A percentile compares a stretch with the other conserved stretches of the same genome.
Evolutionary conservation across 1,140 invertebrate genomes (phyloP).

Genomic region (Tetraneura akinire): DNA sequence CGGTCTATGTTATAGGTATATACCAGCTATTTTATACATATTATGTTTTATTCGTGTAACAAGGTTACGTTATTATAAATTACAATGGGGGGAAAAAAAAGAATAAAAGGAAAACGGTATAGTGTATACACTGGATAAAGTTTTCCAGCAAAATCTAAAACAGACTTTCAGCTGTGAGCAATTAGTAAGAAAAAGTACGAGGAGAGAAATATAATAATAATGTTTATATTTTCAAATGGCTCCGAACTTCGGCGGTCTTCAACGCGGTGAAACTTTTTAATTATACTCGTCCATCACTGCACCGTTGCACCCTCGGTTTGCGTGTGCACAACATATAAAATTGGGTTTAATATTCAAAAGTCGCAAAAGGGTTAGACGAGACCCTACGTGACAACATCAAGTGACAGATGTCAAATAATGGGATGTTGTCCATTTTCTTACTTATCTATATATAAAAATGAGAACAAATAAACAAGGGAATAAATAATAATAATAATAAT

Average conservation of each 20-base stretch:
- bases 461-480: too few species aligned
- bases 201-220: constrained; percentile 5
- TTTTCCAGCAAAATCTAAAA: constrained; percentile 25
- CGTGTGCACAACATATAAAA: neutral
- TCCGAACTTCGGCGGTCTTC: neutral
- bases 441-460: too few species aligned
- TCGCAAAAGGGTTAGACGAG: neutral
- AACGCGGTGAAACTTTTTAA: constrained; percentile 36
- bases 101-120: neutral
- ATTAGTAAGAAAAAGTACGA: constrained; percentile 15
- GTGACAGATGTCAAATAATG: neutral
- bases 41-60: neutral
- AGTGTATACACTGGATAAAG: neutral
- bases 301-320: neutral
- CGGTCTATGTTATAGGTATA: too few species aligned
- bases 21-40: too few species aligned
- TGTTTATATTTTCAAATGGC: constrained; percentile 15
- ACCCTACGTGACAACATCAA: neutral
- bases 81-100: too few species aligned
- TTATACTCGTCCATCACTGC: neutral
- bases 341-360: constrained; percentile 36
- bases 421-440: neutral
- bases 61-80: too few species aligned
- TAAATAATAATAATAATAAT: too few species aligned
- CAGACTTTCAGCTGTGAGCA: neutral